Evolutionary conservation across 2,888 invertebrate species (phyloP), one percentile per base, ranked within the genome.

Genomic region (Amorpha juglandis): DNA sequence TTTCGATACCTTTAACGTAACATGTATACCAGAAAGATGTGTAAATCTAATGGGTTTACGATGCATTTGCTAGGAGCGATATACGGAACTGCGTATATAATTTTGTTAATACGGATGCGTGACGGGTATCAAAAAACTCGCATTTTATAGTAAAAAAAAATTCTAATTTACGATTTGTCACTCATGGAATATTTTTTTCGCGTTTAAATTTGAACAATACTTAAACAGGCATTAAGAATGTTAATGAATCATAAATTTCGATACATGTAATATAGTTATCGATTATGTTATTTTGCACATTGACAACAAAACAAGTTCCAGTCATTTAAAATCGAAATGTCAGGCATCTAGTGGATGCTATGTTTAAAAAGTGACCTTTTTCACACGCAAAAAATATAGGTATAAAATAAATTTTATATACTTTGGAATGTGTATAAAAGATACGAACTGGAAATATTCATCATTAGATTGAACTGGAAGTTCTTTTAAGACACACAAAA

Each of bases 321-420:
- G 48, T 48, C 19, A 64, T 65, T 27, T 42, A 66, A 67, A 70
- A 55, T 50, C 65, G 64, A 79, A 83, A 83, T 80, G 80, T 78
- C 82, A 83, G 74, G 72, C 38, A 55, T 63, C 1, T 19, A 27
- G 62, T 63, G 58, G 14, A 16, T 48, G 64, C 9, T 27, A 62
- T 63, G 66, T 67, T 71, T 73, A 74, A 74, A 78, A 74, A 68
- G 69, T 82, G 82, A 82, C 82, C 79, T 80, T 78, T 78, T 67
- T 74, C 71, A 65, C 62, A 35, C 42, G 19, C 65, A 66, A 64
- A 67, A 65, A 65, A 70, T 64, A 64, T 73, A 73, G 72, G 73
- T 73, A 72, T 76, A 72, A 72, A 72, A 72, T 72, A 69, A 69
- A 67, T 70, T 73, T 68, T 63, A 69, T 71, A 69, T 71, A 74